Evolutionary conservation across 2,888 invertebrate genomes (phyloP).

Genomic region (Ormyrus rosae): DNA sequence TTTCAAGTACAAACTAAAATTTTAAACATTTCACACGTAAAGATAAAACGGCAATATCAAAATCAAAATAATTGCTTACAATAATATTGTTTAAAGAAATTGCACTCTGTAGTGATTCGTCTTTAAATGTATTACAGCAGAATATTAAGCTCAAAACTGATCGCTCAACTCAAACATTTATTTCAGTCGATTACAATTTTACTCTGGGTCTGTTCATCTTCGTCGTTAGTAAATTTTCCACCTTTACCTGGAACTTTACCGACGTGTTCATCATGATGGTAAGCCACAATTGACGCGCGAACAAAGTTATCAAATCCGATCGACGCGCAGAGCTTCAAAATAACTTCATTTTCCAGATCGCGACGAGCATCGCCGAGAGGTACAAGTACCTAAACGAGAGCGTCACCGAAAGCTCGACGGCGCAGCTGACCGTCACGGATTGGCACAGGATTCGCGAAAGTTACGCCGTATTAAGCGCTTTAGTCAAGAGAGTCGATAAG

Average conservation of each 20-base stretch:
- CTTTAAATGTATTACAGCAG: no score
- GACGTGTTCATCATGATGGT: slow-evolving; percentile 85
- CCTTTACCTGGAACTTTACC: slow-evolving; percentile 85
- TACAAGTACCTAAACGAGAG: slow-evolving; percentile 80
- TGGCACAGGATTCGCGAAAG: slow-evolving; percentile 83
- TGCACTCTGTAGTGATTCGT: no score
- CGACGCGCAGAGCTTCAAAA: background rate
- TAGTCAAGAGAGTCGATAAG: slow-evolving; percentile 80
- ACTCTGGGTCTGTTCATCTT: slow-evolving; percentile 69
- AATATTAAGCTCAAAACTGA: no score
- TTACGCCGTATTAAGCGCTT: slow-evolving; percentile 80
- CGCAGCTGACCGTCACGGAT: slow-evolving; percentile 68
- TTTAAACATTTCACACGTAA: no score
- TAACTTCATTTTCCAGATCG: slow-evolving; percentile 61
- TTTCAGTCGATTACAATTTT: slow-evolving; percentile 67
- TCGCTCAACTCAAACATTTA: no score
- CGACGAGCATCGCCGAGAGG: slow-evolving; percentile 80
- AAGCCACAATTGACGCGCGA: slow-evolving; percentile 70
- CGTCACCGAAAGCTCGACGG: slow-evolving; percentile 72
- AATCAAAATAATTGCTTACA: no score
- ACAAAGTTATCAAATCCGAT: background rate
- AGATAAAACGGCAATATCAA: no score
- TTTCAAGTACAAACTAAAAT: no score
- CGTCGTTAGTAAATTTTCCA: slow-evolving; percentile 79
- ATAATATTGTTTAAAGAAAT: no score